Evolutionary conservation across 2,888 invertebrate species (phyloP).

Genomic region (Hydriomena furcata): DNA sequence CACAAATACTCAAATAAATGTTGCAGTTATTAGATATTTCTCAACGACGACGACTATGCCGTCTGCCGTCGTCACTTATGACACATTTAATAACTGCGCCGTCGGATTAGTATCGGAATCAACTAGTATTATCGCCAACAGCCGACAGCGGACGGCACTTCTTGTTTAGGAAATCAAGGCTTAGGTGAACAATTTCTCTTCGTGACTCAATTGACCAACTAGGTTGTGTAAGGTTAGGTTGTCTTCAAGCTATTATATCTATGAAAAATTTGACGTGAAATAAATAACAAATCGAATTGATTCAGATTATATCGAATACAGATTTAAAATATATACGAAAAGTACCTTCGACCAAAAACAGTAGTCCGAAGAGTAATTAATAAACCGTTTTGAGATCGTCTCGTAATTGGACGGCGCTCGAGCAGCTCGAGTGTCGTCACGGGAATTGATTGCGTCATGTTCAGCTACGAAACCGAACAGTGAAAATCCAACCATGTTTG

Average conservation of each 20-base stretch:
- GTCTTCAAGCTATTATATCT: not conserved
- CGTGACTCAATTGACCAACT: too few relatives aligned
- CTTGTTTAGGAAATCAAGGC: too few relatives aligned
- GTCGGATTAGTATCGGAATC: too few relatives aligned
- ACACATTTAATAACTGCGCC: too few relatives aligned
- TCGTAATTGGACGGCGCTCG: slow-evolving; percentile 70
- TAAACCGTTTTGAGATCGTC: slow-evolving; percentile 58
- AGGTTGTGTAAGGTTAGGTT: too few relatives aligned
- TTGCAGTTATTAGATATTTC: not conserved
- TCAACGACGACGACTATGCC: not conserved
- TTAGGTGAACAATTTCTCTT: too few relatives aligned
- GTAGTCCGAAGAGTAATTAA: slow-evolving; percentile 62
- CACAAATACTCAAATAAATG: slow-evolving; percentile 25
- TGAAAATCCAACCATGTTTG: slow-evolving; percentile 14
- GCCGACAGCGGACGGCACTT: too few relatives aligned
- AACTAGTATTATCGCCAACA: too few relatives aligned
- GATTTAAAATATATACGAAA: slow-evolving; percentile 15
- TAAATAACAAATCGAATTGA: not conserved
- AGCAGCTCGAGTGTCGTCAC: slow-evolving; percentile 55
- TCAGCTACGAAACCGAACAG: slow-evolving; percentile 41
- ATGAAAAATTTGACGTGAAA: not conserved
- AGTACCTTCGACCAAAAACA: slow-evolving; percentile 36
- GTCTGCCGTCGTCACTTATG: too few relatives aligned
- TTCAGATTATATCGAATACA: not conserved
- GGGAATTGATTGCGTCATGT: slow-evolving; percentile 58